phyloP scores from a whole-genome alignment of 2,888 invertebrate species.

The Drosophila monieri region DNA sequence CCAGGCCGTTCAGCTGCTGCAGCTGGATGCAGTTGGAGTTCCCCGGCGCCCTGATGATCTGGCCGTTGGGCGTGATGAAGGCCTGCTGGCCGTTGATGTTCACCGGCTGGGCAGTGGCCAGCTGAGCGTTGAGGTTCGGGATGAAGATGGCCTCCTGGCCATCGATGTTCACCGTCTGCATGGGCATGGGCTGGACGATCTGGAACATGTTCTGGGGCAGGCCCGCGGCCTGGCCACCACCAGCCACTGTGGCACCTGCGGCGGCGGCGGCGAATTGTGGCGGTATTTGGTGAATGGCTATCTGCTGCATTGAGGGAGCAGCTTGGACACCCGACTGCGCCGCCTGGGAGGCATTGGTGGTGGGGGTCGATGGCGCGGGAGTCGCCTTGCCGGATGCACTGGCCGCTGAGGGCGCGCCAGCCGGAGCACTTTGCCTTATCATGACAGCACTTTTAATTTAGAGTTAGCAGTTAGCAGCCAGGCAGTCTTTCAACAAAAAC shows the following conservation, averaged over 20 bases:
- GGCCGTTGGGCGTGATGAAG: conserved; percentile 86
- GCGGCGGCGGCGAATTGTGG: conserved; percentile 61
- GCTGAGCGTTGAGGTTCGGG: conserved; percentile 88
- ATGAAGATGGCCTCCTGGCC: conserved; percentile 97
- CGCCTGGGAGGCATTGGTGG: conserved; percentile 42
- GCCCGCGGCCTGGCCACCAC: conserved; percentile 35
- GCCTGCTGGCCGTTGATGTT: conserved; percentile 86
- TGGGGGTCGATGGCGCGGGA: conserved; percentile 41
- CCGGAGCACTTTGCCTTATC: conserved; percentile 63
- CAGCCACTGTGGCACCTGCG: conserved; percentile 19
- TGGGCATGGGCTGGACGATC: conserved; percentile 87
- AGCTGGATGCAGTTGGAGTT: conserved; percentile 57
- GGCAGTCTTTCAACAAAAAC: conserved; percentile 26
- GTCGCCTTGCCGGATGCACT: conserved; percentile 63
- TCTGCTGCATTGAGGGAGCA: conserved; percentile 75
- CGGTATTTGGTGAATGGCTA: conserved; percentile 79
- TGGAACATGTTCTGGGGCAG: conserved; percentile 83
- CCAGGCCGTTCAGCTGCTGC: conserved; percentile 87
- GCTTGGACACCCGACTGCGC: conserved; percentile 23
- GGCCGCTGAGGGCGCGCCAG: conserved; percentile 53
- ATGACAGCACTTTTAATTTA: conserved; percentile 50
- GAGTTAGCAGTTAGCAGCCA: conserved; percentile 17
- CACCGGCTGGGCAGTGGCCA: conserved; percentile 84
- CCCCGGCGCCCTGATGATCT: conserved; percentile 89
- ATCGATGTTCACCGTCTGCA: conserved; percentile 96